Percentiles rank a stretch among this genome's conserved stretches.
These are phyloP conservation scores for Chrysotoxum bicinctum DNA, from an alignment of 2,888 invertebrate genomes.

Conservation along the genomic window DNA sequence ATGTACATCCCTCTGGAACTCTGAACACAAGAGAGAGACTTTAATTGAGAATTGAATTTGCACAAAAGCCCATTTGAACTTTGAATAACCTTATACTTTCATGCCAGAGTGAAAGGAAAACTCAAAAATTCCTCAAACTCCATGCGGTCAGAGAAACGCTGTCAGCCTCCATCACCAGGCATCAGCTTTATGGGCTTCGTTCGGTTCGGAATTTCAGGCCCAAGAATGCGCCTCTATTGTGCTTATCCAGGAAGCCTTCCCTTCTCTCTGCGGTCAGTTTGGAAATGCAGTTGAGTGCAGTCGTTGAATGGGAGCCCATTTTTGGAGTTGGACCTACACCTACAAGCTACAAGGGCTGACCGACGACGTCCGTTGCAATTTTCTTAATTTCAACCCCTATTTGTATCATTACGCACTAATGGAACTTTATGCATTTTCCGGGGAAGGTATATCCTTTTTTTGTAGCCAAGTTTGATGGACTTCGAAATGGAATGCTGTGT, in stretches of 20 bases:
- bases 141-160: slow-evolving; percentile 10
- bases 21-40: slow-evolving; percentile 3
- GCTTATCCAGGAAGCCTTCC: not conserved
- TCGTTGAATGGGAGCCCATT: slow-evolving; percentile 42
- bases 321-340: slow-evolving; percentile 10
- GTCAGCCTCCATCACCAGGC: not conserved
- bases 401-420: slow-evolving; percentile 72
- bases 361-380: slow-evolving; percentile 60
- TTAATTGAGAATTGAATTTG: slow-evolving; percentile 67
- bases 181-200: not conserved
- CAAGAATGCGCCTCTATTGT: slow-evolving; percentile 29
- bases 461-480: not conserved
- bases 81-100: slow-evolving; percentile 13
- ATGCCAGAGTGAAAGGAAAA: slow-evolving; percentile 40
- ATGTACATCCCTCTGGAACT: not conserved
- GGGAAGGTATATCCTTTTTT: not conserved
- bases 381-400: slow-evolving; percentile 69
- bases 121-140: slow-evolving; percentile 45
- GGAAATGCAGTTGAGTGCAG: slow-evolving; percentile 60
- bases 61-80: slow-evolving; percentile 54
- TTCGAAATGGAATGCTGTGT: not conserved
- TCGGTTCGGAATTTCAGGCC: not conserved
- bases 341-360: slow-evolving; percentile 11
- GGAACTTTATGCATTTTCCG: slow-evolving; percentile 55
- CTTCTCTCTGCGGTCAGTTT: slow-evolving; percentile 51